Percentiles rank a stretch among this genome's conserved stretches.
Evolutionary conservation across 2,797 vertebrate genomes (phyloP).

Genomic region (Aulostomus chinensis): DNA sequence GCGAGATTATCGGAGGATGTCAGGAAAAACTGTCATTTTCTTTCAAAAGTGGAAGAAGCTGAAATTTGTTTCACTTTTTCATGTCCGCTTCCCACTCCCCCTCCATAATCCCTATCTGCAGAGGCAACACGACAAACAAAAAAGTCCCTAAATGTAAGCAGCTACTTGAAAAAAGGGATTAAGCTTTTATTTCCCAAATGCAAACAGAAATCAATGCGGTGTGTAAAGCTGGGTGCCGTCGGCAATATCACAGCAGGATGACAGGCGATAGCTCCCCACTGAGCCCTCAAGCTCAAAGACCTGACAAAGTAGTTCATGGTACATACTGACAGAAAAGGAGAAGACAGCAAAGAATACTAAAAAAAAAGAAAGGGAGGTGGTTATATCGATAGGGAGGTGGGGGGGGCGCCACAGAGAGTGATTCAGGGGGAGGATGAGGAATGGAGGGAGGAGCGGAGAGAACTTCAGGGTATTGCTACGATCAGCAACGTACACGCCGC

Average conservation of each 20-base stretch:
- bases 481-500: slow-evolving; percentile 48
- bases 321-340: slow-evolving; percentile 17
- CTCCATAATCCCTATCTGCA: slow-evolving; percentile 2
- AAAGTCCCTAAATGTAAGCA: slow-evolving; percentile 32
- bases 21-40: too few relatives aligned
- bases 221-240: slow-evolving; percentile 17
- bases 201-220: slow-evolving; percentile 37
- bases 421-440: slow-evolving; percentile 6
- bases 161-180: slow-evolving; percentile 34
- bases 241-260: slow-evolving; percentile 21
- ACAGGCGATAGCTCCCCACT: slow-evolving; percentile 39
- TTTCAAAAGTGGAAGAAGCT: too few relatives aligned
- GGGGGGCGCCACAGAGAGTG: background rate
- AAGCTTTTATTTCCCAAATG: slow-evolving; percentile 24
- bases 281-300: slow-evolving; percentile 23
- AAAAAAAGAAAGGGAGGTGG: slow-evolving; percentile 11
- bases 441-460: slow-evolving; percentile 8
- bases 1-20: too few relatives aligned
- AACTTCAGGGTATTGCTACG: slow-evolving; percentile 35
- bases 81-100: too few relatives aligned
- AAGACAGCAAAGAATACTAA: slow-evolving; percentile 8
- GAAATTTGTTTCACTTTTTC: too few relatives aligned
- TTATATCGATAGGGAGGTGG: too few relatives aligned
- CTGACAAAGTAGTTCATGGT: slow-evolving; percentile 15
- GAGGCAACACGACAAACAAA: slow-evolving; percentile 14